Base-by-base conservation (phyloP, 2,888 invertebrate species). In the Dioctria rufipes region DNA sequence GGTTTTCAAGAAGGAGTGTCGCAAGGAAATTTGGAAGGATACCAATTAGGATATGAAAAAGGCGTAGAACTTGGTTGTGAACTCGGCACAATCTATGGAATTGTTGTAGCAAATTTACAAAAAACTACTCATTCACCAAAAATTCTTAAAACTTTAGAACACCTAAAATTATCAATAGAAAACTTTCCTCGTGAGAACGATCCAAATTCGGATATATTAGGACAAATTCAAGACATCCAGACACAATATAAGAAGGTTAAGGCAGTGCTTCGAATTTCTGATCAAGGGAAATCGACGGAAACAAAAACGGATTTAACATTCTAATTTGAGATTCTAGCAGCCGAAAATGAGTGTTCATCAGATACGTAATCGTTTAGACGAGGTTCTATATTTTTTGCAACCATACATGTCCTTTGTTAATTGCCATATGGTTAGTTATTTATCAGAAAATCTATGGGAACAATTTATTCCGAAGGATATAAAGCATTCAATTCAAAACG, bases 341-440 rank as follows among this genome's bases (percentile, higher is more conserved):
- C 25, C 0, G 25, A 81, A 75, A 42, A 85, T 81, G 81, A 84
- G 84, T 54, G 80, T 80, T 3, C 60, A 79, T 4, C 83, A 86
- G 85, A 82, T 91, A 84, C 86, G 85, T 83, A 80, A 86, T 65
- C 89, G 90, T 71, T 86, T 93, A 42, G 91, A 92, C 80, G 86
- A 87, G 3, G 88, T 92, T 9, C 86, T 92, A 0, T 85, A 87
- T 9, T 94, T 91, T 87, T 87, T 95, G 37, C 88, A 90, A 37
- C 92, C 92, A 0, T 89, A 92, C 61, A 88, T 93, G 82, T 90
- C 92, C 0, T 88, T 96, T 43, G 91, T 93, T 0, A 94, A 95
- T 87, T 93, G 94, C 84, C 96, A 96, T 86, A 93, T 95, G 92
- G 95, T 93, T 0, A 92, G 93, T 85, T 94, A 92, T 87, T 90